Evolutionary conservation across 2,797 vertebrate species (phyloP).

Genomic region (Tokudaia tokunoshimensis): DNA sequence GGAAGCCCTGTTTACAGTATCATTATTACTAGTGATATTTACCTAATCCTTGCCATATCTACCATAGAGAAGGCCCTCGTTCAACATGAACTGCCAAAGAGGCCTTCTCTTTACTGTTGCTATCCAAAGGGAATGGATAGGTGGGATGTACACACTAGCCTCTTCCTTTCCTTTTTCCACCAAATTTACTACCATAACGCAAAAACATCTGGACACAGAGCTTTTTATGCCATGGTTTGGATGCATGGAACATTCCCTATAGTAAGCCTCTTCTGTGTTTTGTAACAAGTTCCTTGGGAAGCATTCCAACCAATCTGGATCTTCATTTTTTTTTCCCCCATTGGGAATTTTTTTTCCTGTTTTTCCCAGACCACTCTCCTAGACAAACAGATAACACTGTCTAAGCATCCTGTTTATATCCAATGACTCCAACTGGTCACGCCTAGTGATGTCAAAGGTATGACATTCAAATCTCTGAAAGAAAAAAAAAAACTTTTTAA

Average conservation of each 20-base stretch:
- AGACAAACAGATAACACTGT: background rate
- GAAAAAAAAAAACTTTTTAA: conserved; percentile 11
- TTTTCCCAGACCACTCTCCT: background rate
- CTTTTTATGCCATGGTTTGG: background rate
- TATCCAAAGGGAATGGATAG: background rate
- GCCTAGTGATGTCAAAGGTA: background rate
- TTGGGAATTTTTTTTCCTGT: background rate
- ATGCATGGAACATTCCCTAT: no score
- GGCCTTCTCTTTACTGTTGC: background rate
- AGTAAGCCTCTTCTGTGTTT: background rate
- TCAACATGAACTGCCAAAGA: background rate
- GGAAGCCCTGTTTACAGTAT: background rate
- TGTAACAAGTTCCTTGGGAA: background rate
- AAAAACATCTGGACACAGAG: background rate
- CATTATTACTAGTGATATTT: background rate
- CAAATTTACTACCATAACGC: background rate
- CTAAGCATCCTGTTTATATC: background rate
- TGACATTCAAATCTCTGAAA: background rate
- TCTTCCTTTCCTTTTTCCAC: background rate
- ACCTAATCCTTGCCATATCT: background rate
- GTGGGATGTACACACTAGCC: background rate
- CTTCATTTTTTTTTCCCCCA: background rate
- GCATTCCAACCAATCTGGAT: background rate
- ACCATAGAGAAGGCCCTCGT: background rate
- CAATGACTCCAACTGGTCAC: background rate